Percentiles rank a stretch among this genome's conserved stretches.
Conservation (phyloP, 2,888 invertebrate species). For the Drosophila cognata region DNA sequence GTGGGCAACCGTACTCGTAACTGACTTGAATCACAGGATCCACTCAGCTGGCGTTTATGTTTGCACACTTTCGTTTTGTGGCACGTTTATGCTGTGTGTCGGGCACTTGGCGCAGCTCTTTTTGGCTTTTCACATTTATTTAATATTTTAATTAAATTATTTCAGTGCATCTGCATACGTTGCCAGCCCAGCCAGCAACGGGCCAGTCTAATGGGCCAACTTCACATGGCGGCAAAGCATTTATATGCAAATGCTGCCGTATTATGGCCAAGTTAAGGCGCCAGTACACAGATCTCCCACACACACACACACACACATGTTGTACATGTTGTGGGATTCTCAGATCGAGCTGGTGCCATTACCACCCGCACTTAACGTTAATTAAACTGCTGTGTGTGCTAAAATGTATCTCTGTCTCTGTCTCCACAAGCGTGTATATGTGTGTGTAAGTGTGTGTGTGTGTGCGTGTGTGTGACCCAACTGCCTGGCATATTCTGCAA, state of each 20-base stretch:
- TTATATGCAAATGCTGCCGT: constrained; percentile 70
- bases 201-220: constrained; percentile 71
- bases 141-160: constrained; percentile 81
- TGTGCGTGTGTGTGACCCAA: constrained; percentile 4
- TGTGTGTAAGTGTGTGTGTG: constrained; percentile 34
- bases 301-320: constrained; percentile 4
- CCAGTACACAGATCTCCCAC: neutral
- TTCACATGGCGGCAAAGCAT: constrained; percentile 64
- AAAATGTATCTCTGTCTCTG: constrained; percentile 67
- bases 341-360: constrained; percentile 65
- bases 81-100: constrained; percentile 33
- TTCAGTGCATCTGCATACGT: constrained; percentile 62
- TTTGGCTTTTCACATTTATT: constrained; percentile 69
- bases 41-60: constrained; percentile 35
- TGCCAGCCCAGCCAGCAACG: constrained; percentile 22
- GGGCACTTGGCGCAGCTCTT: constrained; percentile 42
- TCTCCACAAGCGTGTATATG: neutral
- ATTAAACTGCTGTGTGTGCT: constrained; percentile 79
- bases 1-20: neutral
- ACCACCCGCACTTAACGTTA: constrained; percentile 81
- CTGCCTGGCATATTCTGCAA: constrained; percentile 44
- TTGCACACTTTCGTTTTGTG: constrained; percentile 38
- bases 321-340: constrained; percentile 42
- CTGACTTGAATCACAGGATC: constrained; percentile 29
- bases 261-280: constrained; percentile 56